Evolutionary conservation across 2,888 invertebrate genomes (phyloP).

Genomic region (Drosophila quasianomalipes): DNA sequence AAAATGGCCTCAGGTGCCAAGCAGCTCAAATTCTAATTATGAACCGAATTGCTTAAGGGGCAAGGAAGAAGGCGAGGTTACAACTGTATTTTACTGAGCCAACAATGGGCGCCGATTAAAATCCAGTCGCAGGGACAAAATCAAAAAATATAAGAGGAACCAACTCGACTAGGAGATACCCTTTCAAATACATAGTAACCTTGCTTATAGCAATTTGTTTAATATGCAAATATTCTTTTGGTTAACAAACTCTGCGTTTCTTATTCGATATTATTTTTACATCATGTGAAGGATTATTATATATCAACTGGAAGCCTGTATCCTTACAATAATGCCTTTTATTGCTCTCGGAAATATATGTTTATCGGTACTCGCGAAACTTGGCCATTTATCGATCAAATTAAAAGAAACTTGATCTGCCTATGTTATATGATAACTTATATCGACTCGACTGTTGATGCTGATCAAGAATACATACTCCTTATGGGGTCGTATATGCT

Average conservation of each 20-base stretch:
- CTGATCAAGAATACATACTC: neutral
- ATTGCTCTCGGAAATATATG: neutral
- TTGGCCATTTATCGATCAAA: neutral
- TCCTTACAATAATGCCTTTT: neutral
- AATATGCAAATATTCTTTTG: neutral
- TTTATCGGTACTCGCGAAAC: neutral
- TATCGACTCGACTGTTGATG: neutral
- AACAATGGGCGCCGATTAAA: conserved; percentile 65
- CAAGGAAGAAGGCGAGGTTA: conserved; percentile 11
- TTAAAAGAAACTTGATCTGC: neutral
- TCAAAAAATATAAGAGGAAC: neutral
- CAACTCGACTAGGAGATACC: neutral
- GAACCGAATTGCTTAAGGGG: conserved; percentile 10
- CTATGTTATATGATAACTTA: too few species aligned
- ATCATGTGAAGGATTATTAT: neutral
- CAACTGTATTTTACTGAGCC: conserved; percentile 42
- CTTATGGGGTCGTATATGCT: neutral
- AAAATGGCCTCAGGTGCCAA: conserved; percentile 69
- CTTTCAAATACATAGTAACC: neutral
- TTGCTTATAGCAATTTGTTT: neutral
- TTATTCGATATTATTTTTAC: neutral
- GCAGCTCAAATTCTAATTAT: conserved; percentile 64
- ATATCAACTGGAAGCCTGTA: neutral
- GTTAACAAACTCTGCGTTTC: neutral
- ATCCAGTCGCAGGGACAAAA: conserved; percentile 52